A percentile compares a stretch with the other conserved stretches of the same genome.
These are phyloP conservation scores for Pangasius sanitwongsei DNA, from an alignment of 2,797 vertebrate species.

Conservation along the genomic window DNA sequence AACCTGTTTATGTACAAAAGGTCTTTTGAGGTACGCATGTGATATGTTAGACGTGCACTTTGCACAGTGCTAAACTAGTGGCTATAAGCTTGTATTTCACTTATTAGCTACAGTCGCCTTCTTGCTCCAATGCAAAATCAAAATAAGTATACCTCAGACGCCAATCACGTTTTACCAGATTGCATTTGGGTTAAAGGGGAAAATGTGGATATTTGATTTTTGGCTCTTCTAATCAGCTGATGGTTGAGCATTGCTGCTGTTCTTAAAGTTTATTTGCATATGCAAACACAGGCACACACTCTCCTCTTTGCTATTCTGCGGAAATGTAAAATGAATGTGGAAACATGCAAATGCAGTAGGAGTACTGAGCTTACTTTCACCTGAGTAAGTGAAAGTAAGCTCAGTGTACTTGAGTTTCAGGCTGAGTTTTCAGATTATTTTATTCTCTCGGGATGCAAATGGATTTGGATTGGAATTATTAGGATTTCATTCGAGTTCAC, in stretches of 20 bases:
- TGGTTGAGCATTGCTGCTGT: background rate
- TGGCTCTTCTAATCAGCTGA: background rate
- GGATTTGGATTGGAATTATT: background rate
- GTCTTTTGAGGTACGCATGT: background rate
- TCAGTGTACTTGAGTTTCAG: background rate
- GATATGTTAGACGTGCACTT: background rate
- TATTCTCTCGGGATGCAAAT: background rate
- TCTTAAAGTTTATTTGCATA: conserved; percentile 40
- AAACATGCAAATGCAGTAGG: background rate
- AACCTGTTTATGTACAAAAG: background rate
- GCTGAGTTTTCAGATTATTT: background rate
- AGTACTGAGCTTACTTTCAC: background rate
- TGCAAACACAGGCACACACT: conserved; percentile 18
- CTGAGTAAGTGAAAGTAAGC: background rate
- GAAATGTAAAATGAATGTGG: background rate
- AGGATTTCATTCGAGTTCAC: background rate
- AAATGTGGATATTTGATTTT: background rate
- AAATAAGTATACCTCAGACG: background rate
- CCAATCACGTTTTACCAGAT: background rate
- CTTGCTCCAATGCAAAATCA: background rate
- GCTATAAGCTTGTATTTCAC: background rate
- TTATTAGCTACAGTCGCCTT: background rate
- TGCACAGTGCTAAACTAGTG: background rate
- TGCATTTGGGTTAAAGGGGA: background rate
- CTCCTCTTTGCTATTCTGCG: background rate